These are phyloP conservation scores for Verasper variegatus DNA, from an alignment of 2,113 vertebrate genomes.

Conservation along the genomic window DNA sequence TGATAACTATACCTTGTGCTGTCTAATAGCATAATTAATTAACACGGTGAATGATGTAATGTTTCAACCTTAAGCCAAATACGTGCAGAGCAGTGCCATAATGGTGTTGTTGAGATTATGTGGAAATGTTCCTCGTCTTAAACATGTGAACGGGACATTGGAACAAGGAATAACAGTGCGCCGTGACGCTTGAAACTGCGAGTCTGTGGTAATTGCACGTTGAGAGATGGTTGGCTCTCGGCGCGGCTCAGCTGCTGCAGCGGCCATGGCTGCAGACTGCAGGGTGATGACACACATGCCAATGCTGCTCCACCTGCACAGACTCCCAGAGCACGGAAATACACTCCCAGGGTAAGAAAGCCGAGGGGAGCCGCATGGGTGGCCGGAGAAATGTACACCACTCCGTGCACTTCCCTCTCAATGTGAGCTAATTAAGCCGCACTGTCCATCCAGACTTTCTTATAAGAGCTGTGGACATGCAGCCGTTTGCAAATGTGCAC, in stretches of 20 bases:
- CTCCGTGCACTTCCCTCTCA: slow-evolving; percentile 58
- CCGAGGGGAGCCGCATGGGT: slow-evolving; percentile 85
- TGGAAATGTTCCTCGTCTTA: slow-evolving; percentile 38
- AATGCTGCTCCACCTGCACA: slow-evolving; percentile 88
- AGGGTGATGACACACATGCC: slow-evolving; percentile 89
- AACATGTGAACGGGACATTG: slow-evolving; percentile 58
- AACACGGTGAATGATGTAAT: slow-evolving; percentile 41
- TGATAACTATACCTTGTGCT: neutral
- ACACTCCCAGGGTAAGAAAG: slow-evolving; percentile 62
- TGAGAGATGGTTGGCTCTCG: slow-evolving; percentile 74
- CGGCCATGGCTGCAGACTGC: slow-evolving; percentile 57
- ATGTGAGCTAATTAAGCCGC: slow-evolving; percentile 70
- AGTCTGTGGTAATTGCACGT: slow-evolving; percentile 69
- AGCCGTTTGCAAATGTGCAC: slow-evolving; percentile 11
- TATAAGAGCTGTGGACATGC: slow-evolving; percentile 8
- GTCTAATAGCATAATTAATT: slow-evolving; percentile 12
- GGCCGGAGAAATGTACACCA: slow-evolving; percentile 78
- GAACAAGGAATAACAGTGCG: slow-evolving; percentile 43
- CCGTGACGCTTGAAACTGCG: slow-evolving; percentile 37
- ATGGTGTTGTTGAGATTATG: slow-evolving; percentile 54
- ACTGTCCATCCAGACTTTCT: slow-evolving; percentile 26
- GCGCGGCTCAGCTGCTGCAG: slow-evolving; percentile 70
- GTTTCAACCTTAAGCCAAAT: slow-evolving; percentile 32
- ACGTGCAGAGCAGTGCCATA: slow-evolving; percentile 12
- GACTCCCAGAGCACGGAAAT: slow-evolving; percentile 80